A percentile compares a stretch with the other conserved stretches of the same genome.
These are phyloP conservation scores for Marmota monax DNA, from an alignment of 2,113 vertebrate species.

Conservation along the genomic window DNA sequence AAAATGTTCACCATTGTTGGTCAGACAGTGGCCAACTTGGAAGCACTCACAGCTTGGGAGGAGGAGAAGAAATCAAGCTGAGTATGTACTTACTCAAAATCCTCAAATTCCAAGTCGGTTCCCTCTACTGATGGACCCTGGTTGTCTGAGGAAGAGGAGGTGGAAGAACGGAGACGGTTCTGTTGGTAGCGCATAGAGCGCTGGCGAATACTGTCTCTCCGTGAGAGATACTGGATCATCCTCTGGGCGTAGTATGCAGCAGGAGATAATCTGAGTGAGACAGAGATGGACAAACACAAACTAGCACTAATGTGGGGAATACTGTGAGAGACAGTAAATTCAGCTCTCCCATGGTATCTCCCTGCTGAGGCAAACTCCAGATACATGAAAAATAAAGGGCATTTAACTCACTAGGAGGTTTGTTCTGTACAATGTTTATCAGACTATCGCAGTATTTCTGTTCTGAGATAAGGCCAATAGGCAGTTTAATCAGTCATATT, in stretches of 20 bases:
- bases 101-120: constrained; percentile 98
- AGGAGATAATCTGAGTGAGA: constrained; percentile 94
- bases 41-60: constrained; percentile 24
- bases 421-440: constrained; percentile 22
- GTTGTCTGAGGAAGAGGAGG: constrained; percentile 92
- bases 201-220: constrained; percentile 98
- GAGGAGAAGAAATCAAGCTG: constrained; percentile 59
- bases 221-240: constrained; percentile 99
- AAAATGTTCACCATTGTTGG: constrained; percentile 36
- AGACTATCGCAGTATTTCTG: constrained; percentile 34
- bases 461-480: constrained; percentile 52
- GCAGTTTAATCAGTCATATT: constrained; percentile 53
- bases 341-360: constrained; percentile 67
- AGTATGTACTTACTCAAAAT: constrained; percentile 94
- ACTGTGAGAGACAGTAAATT: constrained; percentile 42
- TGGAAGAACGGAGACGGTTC: constrained; percentile 95
- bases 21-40: constrained; percentile 47
- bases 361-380: constrained; percentile 51
- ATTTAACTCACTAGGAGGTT: constrained; percentile 69
- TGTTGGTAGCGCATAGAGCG: constrained; percentile 97
- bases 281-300: constrained; percentile 80
- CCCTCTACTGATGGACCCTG: constrained; percentile 92
- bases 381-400: constrained; percentile 43
- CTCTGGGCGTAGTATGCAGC: constrained; percentile 99
- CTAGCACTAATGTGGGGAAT: constrained; percentile 74